phyloP scores from a whole-genome alignment of 1,140 invertebrate species.

The Pogonomyrmex californicus region DNA sequence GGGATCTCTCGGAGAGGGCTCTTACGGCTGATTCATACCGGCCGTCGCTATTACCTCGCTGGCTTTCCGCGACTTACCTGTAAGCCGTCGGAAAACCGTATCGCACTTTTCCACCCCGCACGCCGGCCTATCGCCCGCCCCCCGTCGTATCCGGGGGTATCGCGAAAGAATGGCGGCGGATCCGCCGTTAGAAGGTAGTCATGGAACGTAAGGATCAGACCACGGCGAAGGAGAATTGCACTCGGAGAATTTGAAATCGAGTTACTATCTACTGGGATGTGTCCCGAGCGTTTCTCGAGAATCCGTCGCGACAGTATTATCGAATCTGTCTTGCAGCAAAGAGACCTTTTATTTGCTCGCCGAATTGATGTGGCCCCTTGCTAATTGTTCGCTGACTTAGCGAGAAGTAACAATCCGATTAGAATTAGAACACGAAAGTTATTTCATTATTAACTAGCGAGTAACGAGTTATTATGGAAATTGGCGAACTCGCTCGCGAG shows the following conservation, averaged over 20 bases:
- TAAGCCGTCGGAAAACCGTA: slow-evolving; percentile 42
- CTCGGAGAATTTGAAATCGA: slow-evolving; percentile 42
- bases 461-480: slow-evolving; percentile 40
- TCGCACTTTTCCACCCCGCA: slow-evolving; percentile 28
- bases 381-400: slow-evolving; percentile 33
- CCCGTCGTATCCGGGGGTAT: background rate
- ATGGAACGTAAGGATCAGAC: slow-evolving; percentile 15
- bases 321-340: slow-evolving; percentile 22
- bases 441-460: slow-evolving; percentile 7
- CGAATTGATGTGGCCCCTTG: slow-evolving; percentile 30
- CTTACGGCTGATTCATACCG: slow-evolving; percentile 57
- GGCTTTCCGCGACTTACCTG: slow-evolving; percentile 46
- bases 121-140: slow-evolving; percentile 17
- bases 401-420: slow-evolving; percentile 31
- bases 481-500: background rate
- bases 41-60: slow-evolving; percentile 37
- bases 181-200: background rate
- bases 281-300: slow-evolving; percentile 25
- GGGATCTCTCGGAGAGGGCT: slow-evolving; percentile 6
- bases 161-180: slow-evolving; percentile 9
- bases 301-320: slow-evolving; percentile 32
- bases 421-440: slow-evolving; percentile 37
- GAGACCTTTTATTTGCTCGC: slow-evolving; percentile 5
- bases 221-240: background rate
- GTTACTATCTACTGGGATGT: slow-evolving; percentile 42